These are phyloP conservation scores for Drosophila bipectinata DNA, from an alignment of 1,140 invertebrate genomes.

Conservation along the genomic window DNA sequence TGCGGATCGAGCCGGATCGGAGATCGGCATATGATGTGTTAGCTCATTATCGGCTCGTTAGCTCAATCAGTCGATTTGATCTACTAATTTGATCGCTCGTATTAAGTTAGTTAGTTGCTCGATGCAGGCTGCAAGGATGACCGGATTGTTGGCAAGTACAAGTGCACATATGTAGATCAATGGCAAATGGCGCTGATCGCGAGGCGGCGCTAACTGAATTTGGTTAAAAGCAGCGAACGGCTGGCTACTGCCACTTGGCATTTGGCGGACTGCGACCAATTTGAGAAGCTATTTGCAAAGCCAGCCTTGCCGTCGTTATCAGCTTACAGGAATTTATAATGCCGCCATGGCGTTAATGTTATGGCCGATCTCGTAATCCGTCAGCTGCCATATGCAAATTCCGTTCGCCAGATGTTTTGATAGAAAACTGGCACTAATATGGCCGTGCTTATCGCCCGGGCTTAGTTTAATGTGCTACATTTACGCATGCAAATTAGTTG, in stretches of 20 bases:
- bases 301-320: conserved; percentile 37
- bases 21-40: conserved; percentile 22
- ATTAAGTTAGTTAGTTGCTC: conserved; percentile 40
- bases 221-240: conserved; percentile 61
- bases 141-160: conserved; percentile 65
- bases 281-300: conserved; percentile 35
- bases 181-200: conserved; percentile 63
- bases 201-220: conserved; percentile 59
- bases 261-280: conserved; percentile 55
- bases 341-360: not conserved
- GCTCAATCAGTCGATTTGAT: conserved; percentile 41
- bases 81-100: conserved; percentile 46
- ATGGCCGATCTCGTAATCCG: conserved; percentile 25
- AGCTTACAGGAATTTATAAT: conserved; percentile 56
- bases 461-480: conserved; percentile 63
- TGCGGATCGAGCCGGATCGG: conserved; percentile 9
- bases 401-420: conserved; percentile 69
- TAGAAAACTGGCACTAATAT: conserved; percentile 11
- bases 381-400: conserved; percentile 66
- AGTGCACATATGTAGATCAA: conserved; percentile 78
- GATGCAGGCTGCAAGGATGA: conserved; percentile 70
- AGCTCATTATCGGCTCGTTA: conserved; percentile 60
- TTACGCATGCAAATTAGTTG: conserved; percentile 72
- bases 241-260: conserved; percentile 52
- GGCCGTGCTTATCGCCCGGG: conserved; percentile 23